Evolutionary conservation across 2,113 vertebrate species (phyloP).

Genomic region (Atrichornis clamosus): DNA sequence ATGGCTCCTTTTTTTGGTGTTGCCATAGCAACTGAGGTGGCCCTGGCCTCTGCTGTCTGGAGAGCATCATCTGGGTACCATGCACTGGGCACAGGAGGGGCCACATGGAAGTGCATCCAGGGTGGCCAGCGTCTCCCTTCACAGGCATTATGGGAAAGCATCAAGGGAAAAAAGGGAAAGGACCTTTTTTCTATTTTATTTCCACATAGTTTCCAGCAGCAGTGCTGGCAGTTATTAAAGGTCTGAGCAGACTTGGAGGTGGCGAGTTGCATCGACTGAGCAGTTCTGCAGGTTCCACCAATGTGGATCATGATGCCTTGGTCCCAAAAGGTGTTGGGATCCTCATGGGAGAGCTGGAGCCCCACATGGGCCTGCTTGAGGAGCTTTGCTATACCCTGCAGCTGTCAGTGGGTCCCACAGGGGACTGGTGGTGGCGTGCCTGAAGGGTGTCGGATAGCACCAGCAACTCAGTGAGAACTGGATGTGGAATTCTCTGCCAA

Average conservation of each 20-base stretch:
- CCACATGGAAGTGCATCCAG: background rate
- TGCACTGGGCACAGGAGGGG: fast-evolving
- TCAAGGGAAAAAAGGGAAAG: background rate
- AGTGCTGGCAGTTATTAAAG: background rate
- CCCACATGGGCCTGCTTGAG: fast-evolving
- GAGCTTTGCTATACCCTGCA: fast-evolving
- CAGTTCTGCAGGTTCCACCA: background rate
- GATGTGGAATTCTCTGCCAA: background rate
- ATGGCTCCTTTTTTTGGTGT: background rate
- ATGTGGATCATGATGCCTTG: fast-evolving
- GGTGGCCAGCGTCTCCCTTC: background rate
- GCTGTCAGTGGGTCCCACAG: background rate
- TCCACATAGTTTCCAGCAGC: background rate
- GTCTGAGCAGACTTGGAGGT: background rate
- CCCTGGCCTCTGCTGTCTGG: background rate
- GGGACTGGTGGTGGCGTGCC: background rate
- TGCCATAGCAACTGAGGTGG: background rate
- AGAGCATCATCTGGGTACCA: background rate
- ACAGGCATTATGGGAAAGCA: background rate
- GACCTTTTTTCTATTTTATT: fast-evolving
- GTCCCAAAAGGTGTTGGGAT: background rate
- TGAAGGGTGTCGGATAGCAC: background rate
- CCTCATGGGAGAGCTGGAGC: background rate
- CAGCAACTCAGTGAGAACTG: background rate
- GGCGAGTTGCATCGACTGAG: background rate